These are phyloP conservation scores for Semnopithecus entellus DNA, from an alignment of 2,113 vertebrate genomes.

Conservation along the genomic window DNA sequence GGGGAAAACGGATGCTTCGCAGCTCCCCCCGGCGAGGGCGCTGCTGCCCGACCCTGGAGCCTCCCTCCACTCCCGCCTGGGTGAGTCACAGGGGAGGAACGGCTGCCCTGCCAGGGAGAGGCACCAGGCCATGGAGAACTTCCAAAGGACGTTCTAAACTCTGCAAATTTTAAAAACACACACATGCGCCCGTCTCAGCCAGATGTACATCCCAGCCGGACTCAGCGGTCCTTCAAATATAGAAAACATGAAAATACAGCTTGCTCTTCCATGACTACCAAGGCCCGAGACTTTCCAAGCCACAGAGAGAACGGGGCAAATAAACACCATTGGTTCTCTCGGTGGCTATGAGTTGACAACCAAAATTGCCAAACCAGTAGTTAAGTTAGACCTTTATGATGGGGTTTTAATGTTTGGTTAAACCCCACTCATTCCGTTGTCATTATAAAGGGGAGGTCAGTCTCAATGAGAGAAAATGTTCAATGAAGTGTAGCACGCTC, in stretches of 20 bases:
- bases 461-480: neutral
- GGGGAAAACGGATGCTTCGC: neutral
- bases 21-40: neutral
- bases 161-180: slow-evolving; percentile 3
- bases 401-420: neutral
- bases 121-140: neutral
- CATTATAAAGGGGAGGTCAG: neutral
- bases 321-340: neutral
- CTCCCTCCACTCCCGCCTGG: neutral
- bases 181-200: neutral
- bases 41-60: neutral
- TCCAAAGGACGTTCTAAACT: neutral
- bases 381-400: slow-evolving; percentile 18
- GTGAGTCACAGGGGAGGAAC: neutral
- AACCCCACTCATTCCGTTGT: slow-evolving; percentile 29
- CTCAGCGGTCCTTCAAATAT: neutral
- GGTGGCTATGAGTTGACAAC: neutral
- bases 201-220: neutral
- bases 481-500: neutral
- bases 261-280: neutral
- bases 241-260: slow-evolving; percentile 50
- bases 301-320: neutral
- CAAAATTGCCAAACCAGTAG: slow-evolving; percentile 8
- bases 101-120: neutral
- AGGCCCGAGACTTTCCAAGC: neutral